Evolutionary conservation across 1,140 invertebrate genomes (phyloP), one percentile per base, ranked within the genome.

Genomic region (Eciton burchellii): DNA sequence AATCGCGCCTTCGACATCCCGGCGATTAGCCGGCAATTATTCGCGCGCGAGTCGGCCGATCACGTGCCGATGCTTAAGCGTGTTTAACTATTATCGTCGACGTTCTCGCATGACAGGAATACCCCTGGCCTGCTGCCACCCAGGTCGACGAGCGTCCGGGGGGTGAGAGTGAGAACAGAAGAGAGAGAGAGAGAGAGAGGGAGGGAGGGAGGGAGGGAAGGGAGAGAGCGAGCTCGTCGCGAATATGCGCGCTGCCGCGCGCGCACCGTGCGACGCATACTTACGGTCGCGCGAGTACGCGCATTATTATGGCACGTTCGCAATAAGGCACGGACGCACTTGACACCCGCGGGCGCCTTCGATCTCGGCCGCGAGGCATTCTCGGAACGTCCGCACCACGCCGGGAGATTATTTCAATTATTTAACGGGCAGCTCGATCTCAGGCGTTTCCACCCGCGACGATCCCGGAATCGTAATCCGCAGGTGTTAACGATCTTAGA

Each of bases 21-120:
- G 16, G 60, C 84, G 87, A 91, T 90, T 87, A 90, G 84, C 72
- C 85, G 73, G 83, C 87, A 88, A 86, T 82, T 88, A 41, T 76
- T 83, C 60, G 89, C 82, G 86, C 63, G 49, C 63, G 24, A 70
- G 81, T 85, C 82, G 81, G 72, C 84, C 90, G 85, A 90, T 90
- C 88, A 92, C 90, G 91, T 92, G 90, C 84, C 77, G 88, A 87
- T 88, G 87, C 85, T 93, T 91, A 91, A 87, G 86, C 91, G 88
- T 90, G 92, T 91, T 92, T 91, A 92, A 89, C 85, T 91, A 91
- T 92, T 91, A 91, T 89, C 85, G 88, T 83, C 85, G 77, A 81
- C 81, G 81, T 73, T 91, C 35, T 35, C 84, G 83, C 92, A 91
- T 89, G 92, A 93, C 88, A 87, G 83, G 92, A 93, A 93, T 93